Base-by-base conservation (phyloP, 1,140 invertebrate genomes). In the Macrotrachela quadricornifera region DNA sequence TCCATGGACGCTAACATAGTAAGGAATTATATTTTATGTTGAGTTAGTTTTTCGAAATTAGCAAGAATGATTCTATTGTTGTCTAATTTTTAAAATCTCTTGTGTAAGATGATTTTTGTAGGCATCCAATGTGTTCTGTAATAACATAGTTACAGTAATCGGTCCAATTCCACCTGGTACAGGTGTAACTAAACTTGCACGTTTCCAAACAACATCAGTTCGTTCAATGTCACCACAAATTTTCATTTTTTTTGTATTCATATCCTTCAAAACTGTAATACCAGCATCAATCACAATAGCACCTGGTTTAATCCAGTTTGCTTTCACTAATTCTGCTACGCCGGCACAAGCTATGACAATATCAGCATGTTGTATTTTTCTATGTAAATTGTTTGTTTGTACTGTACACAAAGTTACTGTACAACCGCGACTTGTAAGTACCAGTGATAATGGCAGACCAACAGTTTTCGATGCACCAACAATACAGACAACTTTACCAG, bases 271-370 rank as follows among this genome's bases (percentile, higher is more conserved):
- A 80, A 6, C 81, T 70, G 91, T 96, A 51, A 97, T 99, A 43
- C 94, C 94, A 74, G 92, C 99, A 68, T 99, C 94, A 59, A 99
- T 95, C 14, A 99, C 91, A 36, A 97, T 80, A 46, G 91, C 90
- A 16, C 91, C 90, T 0, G 85, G 85, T 72, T 97, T 97, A 44
- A 99, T 80, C 92, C 92, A 99, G 48, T 81, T 80, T 0, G 81
- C 85, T 68, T 85, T 85, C 0, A 99, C 88, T n/a, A 46, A 46
- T 18, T 46, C 12, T 18, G 45, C n/a, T 15, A 12, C 18, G 18
- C 45, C 45, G 13, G 17, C 17, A 12, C n/a, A n/a, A 18, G 21
- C 17, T 12, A 46, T 17, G 12, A 46, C 15, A 17, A 46, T 21
- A 46, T 15, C 15, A 21, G 15, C 21, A 46, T 46, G 15, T 17